phyloP scores from a whole-genome alignment of 1,140 invertebrate species.

The Thaumetopoea pityocampa region DNA sequence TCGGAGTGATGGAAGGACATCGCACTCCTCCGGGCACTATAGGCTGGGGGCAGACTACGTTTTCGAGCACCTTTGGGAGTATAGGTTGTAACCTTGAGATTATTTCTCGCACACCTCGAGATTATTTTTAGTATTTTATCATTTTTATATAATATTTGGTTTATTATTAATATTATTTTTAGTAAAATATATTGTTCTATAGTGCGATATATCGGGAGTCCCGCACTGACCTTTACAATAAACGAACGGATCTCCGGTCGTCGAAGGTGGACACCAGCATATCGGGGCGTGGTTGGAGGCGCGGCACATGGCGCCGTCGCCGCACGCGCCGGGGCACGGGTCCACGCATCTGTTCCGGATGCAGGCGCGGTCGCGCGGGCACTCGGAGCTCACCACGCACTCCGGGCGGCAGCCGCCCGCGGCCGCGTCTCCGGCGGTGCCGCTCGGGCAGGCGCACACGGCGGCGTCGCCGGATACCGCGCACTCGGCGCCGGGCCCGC shows the following conservation, averaged over 20 bases:
- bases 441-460: conserved; percentile 83
- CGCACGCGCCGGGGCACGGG: conserved; percentile 85
- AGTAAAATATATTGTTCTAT: too few species aligned
- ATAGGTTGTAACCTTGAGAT: too few species aligned
- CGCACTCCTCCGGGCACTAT: too few species aligned
- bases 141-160: too few species aligned
- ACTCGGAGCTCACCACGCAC: conserved; percentile 86
- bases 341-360: conserved; percentile 84
- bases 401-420: conserved; percentile 82
- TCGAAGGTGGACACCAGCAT: conserved; percentile 83
- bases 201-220: too few species aligned
- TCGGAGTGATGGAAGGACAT: too few species aligned
- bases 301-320: conserved; percentile 80
- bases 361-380: conserved; percentile 83
- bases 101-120: too few species aligned
- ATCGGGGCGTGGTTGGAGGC: conserved; percentile 88
- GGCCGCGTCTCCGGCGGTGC: conserved; percentile 78
- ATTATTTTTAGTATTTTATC: too few species aligned
- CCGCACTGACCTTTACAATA: conserved; percentile 77
- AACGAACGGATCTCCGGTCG: conserved; percentile 86
- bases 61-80: too few species aligned
- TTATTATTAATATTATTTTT: too few species aligned
- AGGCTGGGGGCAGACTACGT: too few species aligned
- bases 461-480: conserved; percentile 77
- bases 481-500: conserved; percentile 84